Evolutionary conservation across 2,113 vertebrate species (phyloP).

Genomic region (Danionella cerebrum): DNA sequence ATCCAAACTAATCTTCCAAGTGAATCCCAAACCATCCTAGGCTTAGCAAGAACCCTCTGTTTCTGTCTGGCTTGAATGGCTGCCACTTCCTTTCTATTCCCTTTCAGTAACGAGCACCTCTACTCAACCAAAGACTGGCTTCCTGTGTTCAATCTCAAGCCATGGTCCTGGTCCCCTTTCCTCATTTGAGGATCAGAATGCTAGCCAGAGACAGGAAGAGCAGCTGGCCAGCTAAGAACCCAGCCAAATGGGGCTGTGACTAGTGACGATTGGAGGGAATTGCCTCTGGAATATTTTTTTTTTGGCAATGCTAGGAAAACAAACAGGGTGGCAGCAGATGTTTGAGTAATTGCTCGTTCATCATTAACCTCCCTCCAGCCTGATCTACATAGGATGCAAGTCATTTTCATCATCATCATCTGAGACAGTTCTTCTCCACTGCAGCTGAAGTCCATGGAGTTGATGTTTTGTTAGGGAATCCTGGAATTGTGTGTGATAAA

Average conservation of each 20-base stretch:
- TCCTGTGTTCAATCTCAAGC: background rate
- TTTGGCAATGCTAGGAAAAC: slow-evolving; percentile 36
- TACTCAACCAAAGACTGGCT: background rate
- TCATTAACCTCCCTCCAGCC: slow-evolving; percentile 32
- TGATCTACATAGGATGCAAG: slow-evolving; percentile 17
- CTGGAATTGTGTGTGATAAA: no score
- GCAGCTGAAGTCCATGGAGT: background rate
- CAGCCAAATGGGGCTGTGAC: background rate
- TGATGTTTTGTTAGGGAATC: background rate
- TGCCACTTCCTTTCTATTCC: background rate
- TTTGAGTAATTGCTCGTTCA: slow-evolving; percentile 49
- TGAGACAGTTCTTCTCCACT: background rate
- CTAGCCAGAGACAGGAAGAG: slow-evolving; percentile 27
- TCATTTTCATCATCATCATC: background rate
- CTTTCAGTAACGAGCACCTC: background rate
- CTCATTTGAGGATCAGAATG: background rate
- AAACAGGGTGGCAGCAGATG: slow-evolving; percentile 42
- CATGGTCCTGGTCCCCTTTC: background rate
- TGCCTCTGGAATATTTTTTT: slow-evolving; percentile 15
- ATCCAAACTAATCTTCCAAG: slow-evolving; percentile 31
- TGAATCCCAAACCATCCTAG: slow-evolving; percentile 30
- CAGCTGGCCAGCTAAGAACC: slow-evolving; percentile 15
- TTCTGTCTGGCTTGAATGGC: background rate
- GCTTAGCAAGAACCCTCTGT: background rate
- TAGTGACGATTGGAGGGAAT: background rate